Base-by-base conservation (phyloP, 2,797 vertebrate genomes). In the Myotis vivesi region DNA sequence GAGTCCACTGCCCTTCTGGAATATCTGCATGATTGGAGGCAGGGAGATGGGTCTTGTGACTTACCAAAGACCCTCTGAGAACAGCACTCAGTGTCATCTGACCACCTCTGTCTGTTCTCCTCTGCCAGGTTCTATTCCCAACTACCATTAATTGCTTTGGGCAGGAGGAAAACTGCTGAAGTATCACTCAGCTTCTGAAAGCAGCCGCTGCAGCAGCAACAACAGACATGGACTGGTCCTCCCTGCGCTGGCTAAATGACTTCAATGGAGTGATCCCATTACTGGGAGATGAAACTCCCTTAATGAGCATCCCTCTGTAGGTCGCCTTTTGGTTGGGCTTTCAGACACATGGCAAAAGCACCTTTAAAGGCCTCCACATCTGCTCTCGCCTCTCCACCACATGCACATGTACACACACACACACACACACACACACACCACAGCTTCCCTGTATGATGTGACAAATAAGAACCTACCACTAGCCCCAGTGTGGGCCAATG, bases 51-150 rank as follows among this genome's bases (percentile, higher is more conserved):
- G 33, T 33, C 59, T 72, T 0, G 1, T 46, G 69, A 73, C 59
- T 79, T 59, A 66, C 41, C 72, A 55, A 82, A 93, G 55, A 86
- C 4, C 76, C 49, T 92, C 44, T 41, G 76, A 53, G 71, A 93
- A 92, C 91, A 89, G 71, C 80, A 73, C 44, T 64, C 68, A 19
- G 28, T 38, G 49, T 82, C 28, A 64, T 73, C 72, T 85, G 69
- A 59, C 83, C 73, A 68, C 75, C 38, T 86, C 84, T 49, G 28
- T 73, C 73, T 49, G 38, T 13, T 16, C 10, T 86, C 20, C 44
- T 93, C 68, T 71, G 91, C 62, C 51, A 87, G 89, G n/a, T 73
- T 89, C 86, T 88, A 33, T 66, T 95, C 73, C 64, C 44, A 28
- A 33, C 75, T 84, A 38, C 51, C 66, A 46, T 62, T 87, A 84